Conservation (phyloP, 2,797 vertebrate genomes). For the Syngnathus acus region DNA sequence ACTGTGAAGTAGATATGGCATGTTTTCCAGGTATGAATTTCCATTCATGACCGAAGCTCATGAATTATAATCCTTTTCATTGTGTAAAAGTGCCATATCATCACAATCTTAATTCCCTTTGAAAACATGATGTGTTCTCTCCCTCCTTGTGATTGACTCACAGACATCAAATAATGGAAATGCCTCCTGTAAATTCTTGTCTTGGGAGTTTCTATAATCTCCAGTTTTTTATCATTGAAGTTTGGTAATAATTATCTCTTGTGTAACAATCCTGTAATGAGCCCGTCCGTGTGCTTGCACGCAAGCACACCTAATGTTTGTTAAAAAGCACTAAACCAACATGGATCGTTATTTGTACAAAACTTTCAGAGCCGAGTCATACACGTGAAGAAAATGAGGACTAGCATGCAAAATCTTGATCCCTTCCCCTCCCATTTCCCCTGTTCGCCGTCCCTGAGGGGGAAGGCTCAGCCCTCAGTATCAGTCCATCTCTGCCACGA, state of each 20-base stretch:
- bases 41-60: slow-evolving; percentile 24
- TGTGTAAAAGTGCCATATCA: slow-evolving; percentile 1
- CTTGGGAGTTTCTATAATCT: slow-evolving; percentile 25
- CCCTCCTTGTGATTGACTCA: background rate
- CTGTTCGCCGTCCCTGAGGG: slow-evolving; percentile 29
- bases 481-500: slow-evolving; percentile 31
- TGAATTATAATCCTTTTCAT: background rate
- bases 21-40: slow-evolving; percentile 25
- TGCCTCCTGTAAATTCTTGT: slow-evolving; percentile 32
- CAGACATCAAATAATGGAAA: slow-evolving; percentile 17
- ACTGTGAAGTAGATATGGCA: slow-evolving; percentile 38
- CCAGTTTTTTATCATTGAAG: slow-evolving; percentile 33
- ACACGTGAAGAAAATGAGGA: slow-evolving; percentile 11
- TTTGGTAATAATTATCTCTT: slow-evolving; percentile 19
- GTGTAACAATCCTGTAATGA: slow-evolving; percentile 20
- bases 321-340: slow-evolving; percentile 9
- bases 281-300: slow-evolving; percentile 19
- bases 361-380: background rate
- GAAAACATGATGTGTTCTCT: slow-evolving; percentile 3
- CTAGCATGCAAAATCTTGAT: slow-evolving; percentile 35
- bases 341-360: background rate
- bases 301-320: slow-evolving; percentile 39
- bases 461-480: slow-evolving; percentile 23
- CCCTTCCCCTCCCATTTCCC: slow-evolving; percentile 47
- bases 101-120: slow-evolving; percentile 3